Conservation (phyloP, 2,888 invertebrate species). For the Nymphalis urticae region DNA sequence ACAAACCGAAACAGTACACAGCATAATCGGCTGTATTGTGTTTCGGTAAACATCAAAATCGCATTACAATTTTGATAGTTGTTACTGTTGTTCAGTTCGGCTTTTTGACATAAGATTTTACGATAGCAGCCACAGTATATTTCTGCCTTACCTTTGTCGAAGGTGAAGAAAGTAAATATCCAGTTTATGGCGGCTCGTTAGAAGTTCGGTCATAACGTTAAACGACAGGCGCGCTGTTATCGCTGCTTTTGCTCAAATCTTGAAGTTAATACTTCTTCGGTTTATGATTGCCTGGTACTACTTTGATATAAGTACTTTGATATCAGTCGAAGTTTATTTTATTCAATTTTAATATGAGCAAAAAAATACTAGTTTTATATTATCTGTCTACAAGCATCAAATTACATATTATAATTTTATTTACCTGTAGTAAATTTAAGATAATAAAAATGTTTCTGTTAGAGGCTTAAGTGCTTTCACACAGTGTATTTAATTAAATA, state of each 20-base stretch:
- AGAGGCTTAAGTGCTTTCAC: no score
- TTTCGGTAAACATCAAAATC: conserved; percentile 27
- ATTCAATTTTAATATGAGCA: background rate
- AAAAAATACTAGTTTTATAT: background rate
- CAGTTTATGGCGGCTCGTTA: conserved; percentile 76
- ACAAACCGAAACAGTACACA: conserved; percentile 5
- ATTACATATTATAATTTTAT: no score
- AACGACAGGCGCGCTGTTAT: conserved; percentile 65
- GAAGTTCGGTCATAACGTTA: conserved; percentile 72
- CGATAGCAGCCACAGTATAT: conserved; percentile 50
- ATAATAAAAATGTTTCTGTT: no score
- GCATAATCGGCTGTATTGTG: conserved; percentile 18
- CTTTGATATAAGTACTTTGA: background rate
- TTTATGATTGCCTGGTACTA: conserved; percentile 66
- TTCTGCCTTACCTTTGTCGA: conserved; percentile 50
- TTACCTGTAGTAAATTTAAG: no score
- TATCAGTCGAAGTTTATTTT: background rate
- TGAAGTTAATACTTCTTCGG: conserved; percentile 60
- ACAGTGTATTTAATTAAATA: no score
- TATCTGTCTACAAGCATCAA: background rate
- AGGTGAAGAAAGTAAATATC: conserved; percentile 70
- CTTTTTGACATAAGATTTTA: conserved; percentile 64
- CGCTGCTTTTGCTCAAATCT: conserved; percentile 67
- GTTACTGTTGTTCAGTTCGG: conserved; percentile 17
- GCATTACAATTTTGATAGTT: conserved; percentile 26